Conservation (phyloP, 1,140 invertebrate species). For the Lucilia sericata region DNA sequence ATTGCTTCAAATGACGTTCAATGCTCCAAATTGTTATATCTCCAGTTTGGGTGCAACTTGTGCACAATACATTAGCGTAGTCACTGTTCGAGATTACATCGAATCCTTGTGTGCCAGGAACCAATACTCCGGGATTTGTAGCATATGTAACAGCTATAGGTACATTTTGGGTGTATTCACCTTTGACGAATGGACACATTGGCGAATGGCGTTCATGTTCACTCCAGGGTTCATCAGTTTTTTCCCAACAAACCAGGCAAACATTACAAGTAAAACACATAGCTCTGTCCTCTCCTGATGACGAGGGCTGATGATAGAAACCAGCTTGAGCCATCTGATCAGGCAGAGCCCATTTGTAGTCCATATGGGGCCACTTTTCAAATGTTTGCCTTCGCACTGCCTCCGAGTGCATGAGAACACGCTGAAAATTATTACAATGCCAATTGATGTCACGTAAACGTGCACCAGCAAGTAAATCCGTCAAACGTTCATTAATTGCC, state of each 20-base stretch:
- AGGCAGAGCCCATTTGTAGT: constrained; percentile 95
- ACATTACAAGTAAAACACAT: constrained; percentile 96
- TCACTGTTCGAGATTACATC: constrained; percentile 73
- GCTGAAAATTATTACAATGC: constrained; percentile 64
- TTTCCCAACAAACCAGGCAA: constrained; percentile 95
- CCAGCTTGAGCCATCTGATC: constrained; percentile 96
- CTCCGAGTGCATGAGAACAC: constrained; percentile 90
- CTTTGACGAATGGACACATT: constrained; percentile 91
- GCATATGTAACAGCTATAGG: constrained; percentile 91
- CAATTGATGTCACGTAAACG: constrained; percentile 67
- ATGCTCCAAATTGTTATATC: constrained; percentile 79
- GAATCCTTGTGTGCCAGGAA: constrained; percentile 66
- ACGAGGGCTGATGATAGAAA: constrained; percentile 93
- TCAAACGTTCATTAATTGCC: constrained; percentile 86
- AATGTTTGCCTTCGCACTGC: constrained; percentile 90
- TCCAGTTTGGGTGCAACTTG: constrained; percentile 71
- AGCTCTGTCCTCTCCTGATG: constrained; percentile 88
- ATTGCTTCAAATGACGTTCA: constrained; percentile 74
- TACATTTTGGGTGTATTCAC: constrained; percentile 95
- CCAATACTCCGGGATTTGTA: constrained; percentile 81
- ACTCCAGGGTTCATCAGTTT: constrained; percentile 95
- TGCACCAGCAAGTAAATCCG: constrained; percentile 75
- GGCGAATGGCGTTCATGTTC: constrained; percentile 95
- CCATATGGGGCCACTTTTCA: constrained; percentile 94
- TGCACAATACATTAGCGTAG: constrained; percentile 77